These are phyloP conservation scores for Theropithecus gelada DNA, from an alignment of 2,113 vertebrate species.

Conservation along the genomic window DNA sequence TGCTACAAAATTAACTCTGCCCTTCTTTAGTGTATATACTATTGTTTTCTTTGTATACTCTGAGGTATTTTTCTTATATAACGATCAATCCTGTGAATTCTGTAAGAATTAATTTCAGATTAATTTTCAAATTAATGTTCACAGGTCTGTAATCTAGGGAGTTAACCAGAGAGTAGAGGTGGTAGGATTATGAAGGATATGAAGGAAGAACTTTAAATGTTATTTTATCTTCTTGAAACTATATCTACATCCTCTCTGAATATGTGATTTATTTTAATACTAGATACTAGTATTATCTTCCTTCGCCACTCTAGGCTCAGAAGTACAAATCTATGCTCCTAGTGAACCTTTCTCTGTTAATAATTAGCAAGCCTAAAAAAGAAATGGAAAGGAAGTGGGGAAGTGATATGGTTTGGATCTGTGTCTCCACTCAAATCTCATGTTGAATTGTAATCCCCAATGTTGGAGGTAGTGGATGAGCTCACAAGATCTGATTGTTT, in stretches of 20 bases:
- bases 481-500: too few species aligned
- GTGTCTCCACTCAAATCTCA: too few species aligned
- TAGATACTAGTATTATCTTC: not conserved
- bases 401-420: too few species aligned
- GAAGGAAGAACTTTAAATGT: not conserved
- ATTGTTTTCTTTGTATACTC: not conserved
- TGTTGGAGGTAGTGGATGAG: too few species aligned
- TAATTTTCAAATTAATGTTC: not conserved
- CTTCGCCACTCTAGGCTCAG: not conserved
- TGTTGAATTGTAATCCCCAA: too few species aligned
- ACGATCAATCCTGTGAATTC: not conserved
- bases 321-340: not conserved
- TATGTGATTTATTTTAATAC: not conserved
- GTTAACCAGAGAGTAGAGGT: not conserved
- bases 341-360: not conserved
- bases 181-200: not conserved
- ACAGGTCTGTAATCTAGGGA: not conserved
- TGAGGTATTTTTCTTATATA: not conserved
- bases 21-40: not conserved
- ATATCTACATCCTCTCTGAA: not conserved
- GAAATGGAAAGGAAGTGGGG: not conserved
- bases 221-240: not conserved
- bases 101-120: not conserved
- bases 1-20: not conserved
- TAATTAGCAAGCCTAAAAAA: not conserved